phyloP scores from a whole-genome alignment of 2,113 vertebrate genomes.

The Garra rufa region DNA sequence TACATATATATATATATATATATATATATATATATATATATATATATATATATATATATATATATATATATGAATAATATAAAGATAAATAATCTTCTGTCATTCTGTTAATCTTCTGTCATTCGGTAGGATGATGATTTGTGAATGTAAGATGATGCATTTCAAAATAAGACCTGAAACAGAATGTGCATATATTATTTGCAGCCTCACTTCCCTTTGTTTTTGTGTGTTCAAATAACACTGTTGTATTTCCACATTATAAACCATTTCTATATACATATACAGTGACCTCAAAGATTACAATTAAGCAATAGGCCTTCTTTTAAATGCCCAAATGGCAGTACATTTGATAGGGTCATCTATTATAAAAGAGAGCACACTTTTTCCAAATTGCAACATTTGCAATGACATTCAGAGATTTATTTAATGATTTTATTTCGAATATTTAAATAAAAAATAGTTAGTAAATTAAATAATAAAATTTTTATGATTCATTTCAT shows the following conservation, averaged over 20 bases:
- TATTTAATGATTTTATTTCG: no score
- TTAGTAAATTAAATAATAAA: no score
- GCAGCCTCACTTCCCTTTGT: neutral
- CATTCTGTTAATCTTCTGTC: neutral
- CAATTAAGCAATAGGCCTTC: neutral
- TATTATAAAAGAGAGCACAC: neutral
- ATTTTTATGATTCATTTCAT: no score
- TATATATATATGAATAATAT: no score
- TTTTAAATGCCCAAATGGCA: neutral
- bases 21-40: no score
- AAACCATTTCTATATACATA: neutral
- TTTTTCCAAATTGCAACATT: no score
- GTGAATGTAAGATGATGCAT: neutral
- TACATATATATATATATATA: no score
- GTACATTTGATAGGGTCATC: neutral
- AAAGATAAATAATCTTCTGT: no score
- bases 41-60: no score
- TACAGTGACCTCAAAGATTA: neutral
- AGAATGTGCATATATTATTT: neutral
- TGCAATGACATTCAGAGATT: no score
- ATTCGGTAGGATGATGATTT: neutral
- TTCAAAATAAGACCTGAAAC: neutral
- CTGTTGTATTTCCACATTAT: neutral
- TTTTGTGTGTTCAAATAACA: neutral
- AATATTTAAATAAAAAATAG: no score